Conservation (phyloP, 2,113 vertebrate species). For the Onychostruthus taczanowskii region DNA sequence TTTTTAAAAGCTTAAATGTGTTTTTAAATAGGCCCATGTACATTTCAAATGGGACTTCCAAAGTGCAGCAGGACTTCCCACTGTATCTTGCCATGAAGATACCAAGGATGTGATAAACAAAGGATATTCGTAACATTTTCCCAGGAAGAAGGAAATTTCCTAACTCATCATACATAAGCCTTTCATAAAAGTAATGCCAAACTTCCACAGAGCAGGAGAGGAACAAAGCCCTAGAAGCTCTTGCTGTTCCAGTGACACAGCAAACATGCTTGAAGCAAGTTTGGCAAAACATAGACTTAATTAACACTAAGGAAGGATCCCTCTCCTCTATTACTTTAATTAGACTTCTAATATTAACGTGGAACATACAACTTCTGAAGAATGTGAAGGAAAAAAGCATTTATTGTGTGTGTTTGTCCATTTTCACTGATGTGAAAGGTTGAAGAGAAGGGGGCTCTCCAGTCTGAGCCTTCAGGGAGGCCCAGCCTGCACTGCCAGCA, state of each 20-base stretch:
- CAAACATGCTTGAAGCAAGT: neutral
- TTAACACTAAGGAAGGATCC: neutral
- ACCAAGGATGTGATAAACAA: neutral
- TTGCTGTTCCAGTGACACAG: neutral
- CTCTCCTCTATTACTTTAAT: neutral
- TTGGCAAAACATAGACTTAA: neutral
- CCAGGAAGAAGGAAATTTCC: neutral
- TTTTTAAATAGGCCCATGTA: neutral
- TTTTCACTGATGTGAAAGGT: neutral
- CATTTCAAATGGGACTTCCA: neutral
- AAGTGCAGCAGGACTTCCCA: neutral
- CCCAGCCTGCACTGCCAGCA: neutral
- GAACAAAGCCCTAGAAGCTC: neutral
- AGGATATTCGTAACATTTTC: neutral
- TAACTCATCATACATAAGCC: neutral
- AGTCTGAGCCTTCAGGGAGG: accelerated
- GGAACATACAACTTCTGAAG: neutral
- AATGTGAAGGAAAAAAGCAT: neutral
- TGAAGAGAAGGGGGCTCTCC: neutral
- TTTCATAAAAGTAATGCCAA: neutral
- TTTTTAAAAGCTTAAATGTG: neutral
- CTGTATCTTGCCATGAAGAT: neutral
- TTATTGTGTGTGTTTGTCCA: neutral
- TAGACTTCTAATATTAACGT: neutral
- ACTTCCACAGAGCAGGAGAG: neutral